Evolutionary conservation across 2,797 vertebrate genomes (phyloP).

Genomic region (Ataeniobius toweri): DNA sequence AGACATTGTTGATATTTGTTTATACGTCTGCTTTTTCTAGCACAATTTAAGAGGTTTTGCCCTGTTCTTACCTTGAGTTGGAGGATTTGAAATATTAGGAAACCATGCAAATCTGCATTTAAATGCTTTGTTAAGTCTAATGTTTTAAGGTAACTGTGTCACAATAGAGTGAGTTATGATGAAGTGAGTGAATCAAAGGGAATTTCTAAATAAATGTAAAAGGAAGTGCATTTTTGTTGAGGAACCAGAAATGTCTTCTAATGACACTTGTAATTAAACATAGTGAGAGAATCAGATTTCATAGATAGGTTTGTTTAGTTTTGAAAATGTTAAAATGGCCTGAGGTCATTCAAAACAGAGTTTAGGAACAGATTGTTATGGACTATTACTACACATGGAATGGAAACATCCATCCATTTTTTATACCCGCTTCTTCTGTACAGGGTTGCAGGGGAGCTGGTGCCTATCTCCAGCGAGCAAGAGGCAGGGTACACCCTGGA

Average conservation of each 20-base stretch:
- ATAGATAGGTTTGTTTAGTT: not conserved
- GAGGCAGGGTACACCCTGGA: no score
- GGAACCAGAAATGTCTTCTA: not conserved
- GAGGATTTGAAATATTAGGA: not conserved
- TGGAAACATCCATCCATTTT: not conserved
- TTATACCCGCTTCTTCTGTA: no score
- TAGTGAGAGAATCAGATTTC: not conserved
- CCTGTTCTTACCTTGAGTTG: not conserved
- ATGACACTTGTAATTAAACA: not conserved
- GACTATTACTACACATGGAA: not conserved
- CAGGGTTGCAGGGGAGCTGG: no score
- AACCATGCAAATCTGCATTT: not conserved
- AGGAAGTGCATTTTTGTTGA: not conserved
- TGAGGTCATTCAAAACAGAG: not conserved
- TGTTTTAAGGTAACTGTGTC: not conserved
- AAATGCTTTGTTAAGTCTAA: not conserved
- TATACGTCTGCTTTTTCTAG: no score
- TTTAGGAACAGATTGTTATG: not conserved
- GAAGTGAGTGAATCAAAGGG: not conserved
- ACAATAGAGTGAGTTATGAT: not conserved
- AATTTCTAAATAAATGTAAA: not conserved
- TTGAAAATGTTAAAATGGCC: not conserved
- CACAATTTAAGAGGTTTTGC: not conserved
- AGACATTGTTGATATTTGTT: not conserved
- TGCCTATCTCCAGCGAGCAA: no score